These are phyloP conservation scores for Pseudopleuronectes americanus DNA, from an alignment of 2,797 vertebrate species.

Conservation along the genomic window DNA sequence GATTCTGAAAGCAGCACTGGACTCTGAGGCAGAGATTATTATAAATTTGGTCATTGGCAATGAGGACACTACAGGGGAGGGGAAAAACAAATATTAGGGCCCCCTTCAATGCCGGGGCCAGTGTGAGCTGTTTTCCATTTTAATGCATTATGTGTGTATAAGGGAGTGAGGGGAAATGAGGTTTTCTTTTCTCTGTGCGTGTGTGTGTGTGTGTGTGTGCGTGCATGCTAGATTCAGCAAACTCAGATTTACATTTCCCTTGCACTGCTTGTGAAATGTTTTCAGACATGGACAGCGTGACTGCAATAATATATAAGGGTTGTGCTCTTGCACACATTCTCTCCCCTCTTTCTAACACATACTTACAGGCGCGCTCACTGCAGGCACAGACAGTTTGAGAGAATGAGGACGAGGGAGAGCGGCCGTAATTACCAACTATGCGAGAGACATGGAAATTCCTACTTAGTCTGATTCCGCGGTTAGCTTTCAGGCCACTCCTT, in stretches of 20 bases:
- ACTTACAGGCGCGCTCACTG: slow-evolving; percentile 50
- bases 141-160: slow-evolving; percentile 85
- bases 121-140: slow-evolving; percentile 86
- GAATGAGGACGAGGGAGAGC: slow-evolving; percentile 62
- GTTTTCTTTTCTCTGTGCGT: slow-evolving; percentile 53
- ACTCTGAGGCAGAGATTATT: slow-evolving; percentile 85
- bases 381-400: slow-evolving; percentile 54
- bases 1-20: slow-evolving; percentile 78
- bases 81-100: slow-evolving; percentile 87
- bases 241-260: slow-evolving; percentile 82
- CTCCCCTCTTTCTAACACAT: slow-evolving; percentile 36
- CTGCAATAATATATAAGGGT: slow-evolving; percentile 83
- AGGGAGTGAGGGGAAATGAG: slow-evolving; percentile 75
- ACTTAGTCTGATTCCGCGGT: slow-evolving; percentile 66
- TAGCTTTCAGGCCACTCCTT: slow-evolving; percentile 69
- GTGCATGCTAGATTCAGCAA: slow-evolving; percentile 70
- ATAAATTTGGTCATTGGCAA: slow-evolving; percentile 87
- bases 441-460: slow-evolving; percentile 78
- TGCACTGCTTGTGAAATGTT: slow-evolving; percentile 80
- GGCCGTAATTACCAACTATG: slow-evolving; percentile 74
- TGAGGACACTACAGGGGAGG: slow-evolving; percentile 84
- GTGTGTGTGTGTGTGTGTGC: slow-evolving; percentile 40
- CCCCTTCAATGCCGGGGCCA: slow-evolving; percentile 79
- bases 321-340: slow-evolving; percentile 30
- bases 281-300: slow-evolving; percentile 82